Percentiles rank a stretch among this genome's conserved stretches.
phyloP scores from a whole-genome alignment of 1,140 invertebrate genomes.

The Lasaia peninsularis region DNA sequence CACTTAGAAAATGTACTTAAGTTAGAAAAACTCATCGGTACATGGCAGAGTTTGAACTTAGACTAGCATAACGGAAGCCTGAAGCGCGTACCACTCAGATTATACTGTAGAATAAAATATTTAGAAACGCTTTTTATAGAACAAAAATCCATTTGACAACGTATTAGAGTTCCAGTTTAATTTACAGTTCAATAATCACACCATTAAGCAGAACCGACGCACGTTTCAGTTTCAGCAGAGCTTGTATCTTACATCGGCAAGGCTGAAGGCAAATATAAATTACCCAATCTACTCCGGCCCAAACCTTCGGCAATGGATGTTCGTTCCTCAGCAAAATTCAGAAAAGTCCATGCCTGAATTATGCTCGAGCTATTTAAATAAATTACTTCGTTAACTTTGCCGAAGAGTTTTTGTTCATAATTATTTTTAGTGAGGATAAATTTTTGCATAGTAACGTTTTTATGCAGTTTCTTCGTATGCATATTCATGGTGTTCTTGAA shows the following conservation, averaged over 20 bases:
- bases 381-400: conserved; percentile 35
- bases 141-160: background rate
- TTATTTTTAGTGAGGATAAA: conserved; percentile 1
- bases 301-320: conserved; percentile 69
- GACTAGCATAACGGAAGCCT: no score
- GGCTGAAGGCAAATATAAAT: conserved; percentile 70
- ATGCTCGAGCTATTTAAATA: conserved; percentile 37
- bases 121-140: no score
- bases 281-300: conserved; percentile 73
- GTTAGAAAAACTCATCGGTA: no score
- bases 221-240: conserved; percentile 50
- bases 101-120: no score
- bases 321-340: conserved; percentile 50
- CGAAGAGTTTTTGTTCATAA: conserved; percentile 28
- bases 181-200: background rate
- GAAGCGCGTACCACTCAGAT: no score
- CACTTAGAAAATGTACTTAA: no score
- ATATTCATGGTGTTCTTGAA: background rate
- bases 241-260: conserved; percentile 49
- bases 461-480: background rate
- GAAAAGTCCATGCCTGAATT: conserved; percentile 62
- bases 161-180: background rate
- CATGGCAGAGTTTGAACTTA: no score
- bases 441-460: background rate
- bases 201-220: conserved; percentile 67